A percentile compares a stretch with the other conserved stretches of the same genome.
phyloP scores from a whole-genome alignment of 2,797 vertebrate species.

The Pseudopleuronectes americanus region DNA sequence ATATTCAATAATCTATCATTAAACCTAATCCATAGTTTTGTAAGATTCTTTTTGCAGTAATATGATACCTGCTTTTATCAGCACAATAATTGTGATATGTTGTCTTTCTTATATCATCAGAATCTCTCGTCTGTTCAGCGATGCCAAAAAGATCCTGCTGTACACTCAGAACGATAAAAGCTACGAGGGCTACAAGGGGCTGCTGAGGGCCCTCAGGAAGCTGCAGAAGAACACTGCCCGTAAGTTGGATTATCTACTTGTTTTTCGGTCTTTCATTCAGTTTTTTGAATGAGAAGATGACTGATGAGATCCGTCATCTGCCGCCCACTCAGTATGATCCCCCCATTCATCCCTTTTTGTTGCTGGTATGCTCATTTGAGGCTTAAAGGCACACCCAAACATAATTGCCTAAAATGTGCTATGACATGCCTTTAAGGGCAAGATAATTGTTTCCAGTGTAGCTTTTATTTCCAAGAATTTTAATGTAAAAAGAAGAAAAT shows the following conservation, averaged over 20 bases:
- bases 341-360: background rate
- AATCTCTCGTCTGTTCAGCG: constrained; percentile 92
- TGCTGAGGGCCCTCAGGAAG: constrained; percentile 87
- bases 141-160: constrained; percentile 92
- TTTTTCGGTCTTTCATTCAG: too few relatives aligned
- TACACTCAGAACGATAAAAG: constrained; percentile 93
- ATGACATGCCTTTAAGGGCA: background rate
- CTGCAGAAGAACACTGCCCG: constrained; percentile 86
- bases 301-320: background rate
- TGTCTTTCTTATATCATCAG: constrained; percentile 71
- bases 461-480: background rate
- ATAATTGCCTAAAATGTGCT: constrained; percentile 2
- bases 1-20: background rate
- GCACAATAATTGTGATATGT: background rate
- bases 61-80: background rate
- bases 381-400: constrained; percentile 2
- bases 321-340: background rate
- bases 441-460: background rate
- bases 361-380: background rate
- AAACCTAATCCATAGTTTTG: background rate
- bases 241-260: constrained; percentile 66
- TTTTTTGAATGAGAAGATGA: too few relatives aligned
- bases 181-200: constrained; percentile 88
- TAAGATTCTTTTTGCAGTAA: background rate
- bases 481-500: background rate